phyloP scores from a whole-genome alignment of 2,113 vertebrate genomes.

The Tympanuchus pallidicinctus region DNA sequence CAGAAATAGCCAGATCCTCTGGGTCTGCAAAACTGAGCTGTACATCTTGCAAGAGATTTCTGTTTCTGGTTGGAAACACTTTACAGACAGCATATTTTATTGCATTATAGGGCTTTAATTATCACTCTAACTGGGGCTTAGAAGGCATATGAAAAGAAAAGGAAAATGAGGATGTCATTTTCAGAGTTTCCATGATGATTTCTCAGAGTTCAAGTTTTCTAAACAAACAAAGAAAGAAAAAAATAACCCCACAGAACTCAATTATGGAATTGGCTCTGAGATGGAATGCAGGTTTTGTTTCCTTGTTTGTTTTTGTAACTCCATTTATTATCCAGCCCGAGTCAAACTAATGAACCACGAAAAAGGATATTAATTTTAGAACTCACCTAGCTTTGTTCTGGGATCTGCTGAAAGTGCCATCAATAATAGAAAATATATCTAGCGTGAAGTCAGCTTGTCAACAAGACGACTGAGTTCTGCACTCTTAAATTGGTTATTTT shows the following conservation, averaged over 20 bases:
- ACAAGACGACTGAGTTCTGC: slow-evolving; percentile 69
- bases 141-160: slow-evolving; percentile 7
- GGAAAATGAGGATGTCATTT: not conserved
- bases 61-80: slow-evolving; percentile 9
- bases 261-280: not conserved
- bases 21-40: not conserved
- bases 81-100: not conserved
- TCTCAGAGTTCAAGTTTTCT: not conserved
- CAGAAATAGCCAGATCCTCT: slow-evolving; percentile 4
- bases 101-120: slow-evolving; percentile 41
- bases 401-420: slow-evolving; percentile 22
- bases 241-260: not conserved
- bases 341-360: not conserved
- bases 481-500: slow-evolving; percentile 70
- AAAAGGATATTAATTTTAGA: slow-evolving; percentile 41
- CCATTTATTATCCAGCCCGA: not conserved
- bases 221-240: not conserved
- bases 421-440: slow-evolving; percentile 57
- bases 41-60: slow-evolving; percentile 1
- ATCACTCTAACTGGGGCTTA: not conserved
- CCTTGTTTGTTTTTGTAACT: not conserved
- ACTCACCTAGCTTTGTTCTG: slow-evolving; percentile 35
- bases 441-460: slow-evolving; percentile 65
- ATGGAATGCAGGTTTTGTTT: not conserved
- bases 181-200: not conserved